Evolutionary conservation across 2,113 vertebrate species (phyloP).

Genomic region (Syngnathus floridae): DNA sequence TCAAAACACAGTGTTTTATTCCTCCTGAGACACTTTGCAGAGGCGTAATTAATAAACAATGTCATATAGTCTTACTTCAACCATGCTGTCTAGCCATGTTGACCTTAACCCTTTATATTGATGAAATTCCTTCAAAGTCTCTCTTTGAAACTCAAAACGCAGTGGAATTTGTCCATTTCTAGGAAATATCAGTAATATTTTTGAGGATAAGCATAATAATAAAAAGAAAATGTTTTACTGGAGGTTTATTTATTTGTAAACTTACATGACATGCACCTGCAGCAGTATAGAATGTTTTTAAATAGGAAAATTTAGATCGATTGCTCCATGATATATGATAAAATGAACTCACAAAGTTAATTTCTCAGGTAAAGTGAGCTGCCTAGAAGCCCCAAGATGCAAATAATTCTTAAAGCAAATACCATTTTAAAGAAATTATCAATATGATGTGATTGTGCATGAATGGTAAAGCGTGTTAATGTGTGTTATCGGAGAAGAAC

Average conservation of each 20-base stretch:
- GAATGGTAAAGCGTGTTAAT: background rate
- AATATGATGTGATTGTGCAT: background rate
- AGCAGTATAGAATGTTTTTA: too few relatives aligned
- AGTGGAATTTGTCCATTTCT: background rate
- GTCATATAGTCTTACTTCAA: background rate
- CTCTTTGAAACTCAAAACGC: background rate
- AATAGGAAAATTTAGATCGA: too few relatives aligned
- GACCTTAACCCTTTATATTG: background rate
- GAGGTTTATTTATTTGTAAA: too few relatives aligned
- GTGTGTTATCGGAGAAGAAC: slow-evolving; percentile 8
- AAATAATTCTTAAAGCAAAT: background rate
- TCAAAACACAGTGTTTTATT: slow-evolving; percentile 16
- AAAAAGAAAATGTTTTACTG: too few relatives aligned
- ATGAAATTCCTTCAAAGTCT: too few relatives aligned
- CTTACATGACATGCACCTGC: too few relatives aligned
- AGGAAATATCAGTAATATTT: background rate
- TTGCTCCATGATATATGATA: too few relatives aligned
- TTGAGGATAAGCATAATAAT: too few relatives aligned
- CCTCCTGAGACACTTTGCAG: slow-evolving; percentile 1
- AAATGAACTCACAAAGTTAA: too few relatives aligned
- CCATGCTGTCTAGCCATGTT: background rate
- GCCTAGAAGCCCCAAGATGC: background rate
- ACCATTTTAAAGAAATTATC: background rate
- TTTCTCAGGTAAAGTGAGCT: background rate
- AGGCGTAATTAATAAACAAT: slow-evolving; percentile 12